Base-by-base conservation (phyloP, 2,888 invertebrate species). In the Drosophila crucigera region DNA sequence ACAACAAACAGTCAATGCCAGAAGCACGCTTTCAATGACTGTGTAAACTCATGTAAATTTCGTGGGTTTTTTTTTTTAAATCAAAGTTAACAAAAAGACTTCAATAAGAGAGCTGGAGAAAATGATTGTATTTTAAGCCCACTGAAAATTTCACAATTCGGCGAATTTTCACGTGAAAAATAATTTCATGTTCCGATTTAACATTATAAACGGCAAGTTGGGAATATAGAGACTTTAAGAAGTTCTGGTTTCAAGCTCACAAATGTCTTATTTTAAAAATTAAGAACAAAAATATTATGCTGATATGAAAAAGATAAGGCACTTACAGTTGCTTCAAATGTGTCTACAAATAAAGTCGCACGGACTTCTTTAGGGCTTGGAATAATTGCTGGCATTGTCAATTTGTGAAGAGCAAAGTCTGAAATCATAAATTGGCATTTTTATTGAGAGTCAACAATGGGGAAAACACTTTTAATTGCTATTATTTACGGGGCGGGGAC, bases 401-500 rank as follows among this genome's bases (percentile, higher is more conserved):
- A 79, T 79, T 71, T 65, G 72, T 35, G 22, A 50, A 10, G 65
- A 25, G 49, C 30, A 61, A 33, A 43, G 64, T 60, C 50, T 61
- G 22, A 52, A 50, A 53, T 60, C 77, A 73, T 80, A 80, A 79
- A 79, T 68, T 79, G 64, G n/a, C 53, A 67, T 72, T 74, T 80
- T 83, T 85, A 83, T 83, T 68, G 55, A 56, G 64, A 60, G 69
- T 61, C 73, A 80, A 79, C 67, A 80, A 56, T 60, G 62, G 50
- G 63, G 33, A 69, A 67, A 76, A 73, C 77, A 76, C 76, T 73
- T 79, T 80, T 79, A 79, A 79, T 79, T 79, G 80, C 76, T 73
- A 76, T 80, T 80, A 80, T 77, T 67, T 73, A 70, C 80, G 35
- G 76, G 65, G 54, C 61, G 10, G 43, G 53, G 63, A 53, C 68